Evolutionary conservation across 2,113 vertebrate species (phyloP).

Genomic region (Dipodomys merriami): DNA sequence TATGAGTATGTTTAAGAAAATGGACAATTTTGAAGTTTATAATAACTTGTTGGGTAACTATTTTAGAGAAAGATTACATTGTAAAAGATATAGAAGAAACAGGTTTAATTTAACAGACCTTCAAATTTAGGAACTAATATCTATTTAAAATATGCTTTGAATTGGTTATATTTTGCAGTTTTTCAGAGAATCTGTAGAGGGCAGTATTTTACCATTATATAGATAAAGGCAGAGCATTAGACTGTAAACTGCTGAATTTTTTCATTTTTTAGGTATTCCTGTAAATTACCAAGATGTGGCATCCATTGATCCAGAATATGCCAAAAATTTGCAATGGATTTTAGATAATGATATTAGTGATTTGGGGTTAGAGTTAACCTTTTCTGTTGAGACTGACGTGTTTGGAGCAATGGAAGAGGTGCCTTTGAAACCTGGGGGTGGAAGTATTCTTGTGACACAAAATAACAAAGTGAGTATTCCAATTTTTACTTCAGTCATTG

Average conservation of each 20-base stretch:
- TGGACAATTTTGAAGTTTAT: slow-evolving; percentile 35
- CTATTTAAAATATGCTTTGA: slow-evolving; percentile 34
- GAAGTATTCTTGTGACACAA: slow-evolving; percentile 95
- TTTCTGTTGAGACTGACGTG: slow-evolving; percentile 98
- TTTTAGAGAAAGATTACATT: slow-evolving; percentile 54
- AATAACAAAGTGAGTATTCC: slow-evolving; percentile 93
- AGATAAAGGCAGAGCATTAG: slow-evolving; percentile 49
- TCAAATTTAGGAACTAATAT: slow-evolving; percentile 44
- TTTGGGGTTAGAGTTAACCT: slow-evolving; percentile 96
- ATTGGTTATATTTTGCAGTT: slow-evolving; percentile 75
- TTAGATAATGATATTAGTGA: slow-evolving; percentile 99
- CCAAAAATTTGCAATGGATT: slow-evolving; percentile 99
- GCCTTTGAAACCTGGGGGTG: slow-evolving; percentile 95
- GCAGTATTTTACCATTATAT: slow-evolving; percentile 84
- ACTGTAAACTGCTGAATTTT: slow-evolving; percentile 54
- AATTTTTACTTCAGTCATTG: slow-evolving; percentile 44
- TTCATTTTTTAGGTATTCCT: slow-evolving; percentile 91
- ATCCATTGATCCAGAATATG: slow-evolving; percentile 99
- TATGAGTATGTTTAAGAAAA: slow-evolving; percentile 41
- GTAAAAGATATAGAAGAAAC: slow-evolving; percentile 35
- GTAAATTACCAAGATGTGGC: slow-evolving; percentile 99
- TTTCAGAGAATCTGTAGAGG: slow-evolving; percentile 85
- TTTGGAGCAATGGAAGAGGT: slow-evolving; percentile 99
- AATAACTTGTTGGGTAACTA: slow-evolving; percentile 14
- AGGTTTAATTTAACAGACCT: slow-evolving; percentile 47